Evolutionary conservation across 2,888 invertebrate species (phyloP), one percentile per base, ranked within the genome.

Genomic region (Lypha dubia): DNA sequence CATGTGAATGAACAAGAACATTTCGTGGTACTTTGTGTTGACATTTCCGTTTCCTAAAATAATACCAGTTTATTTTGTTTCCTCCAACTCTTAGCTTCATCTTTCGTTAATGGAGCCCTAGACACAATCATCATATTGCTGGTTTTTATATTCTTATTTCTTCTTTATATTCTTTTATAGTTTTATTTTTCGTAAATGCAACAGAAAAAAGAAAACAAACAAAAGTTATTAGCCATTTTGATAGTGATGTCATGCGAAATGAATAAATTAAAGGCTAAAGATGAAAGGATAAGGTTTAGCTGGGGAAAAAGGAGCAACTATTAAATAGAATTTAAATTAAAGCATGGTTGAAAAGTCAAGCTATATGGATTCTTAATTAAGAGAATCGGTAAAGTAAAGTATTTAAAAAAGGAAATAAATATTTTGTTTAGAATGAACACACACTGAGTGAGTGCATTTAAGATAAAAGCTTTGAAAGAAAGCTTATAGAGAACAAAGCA

Each of bases 261-360:
- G 84, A 76, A 84, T 84, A 80, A 84, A 84, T 84, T 84, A 84
- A 84, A 81, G 49, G 74, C 70, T 74, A 82, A 84, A 84, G 63
- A 82, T 77, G 58, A 76, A 82, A 76, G 62, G 56, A 71, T 75
- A 75, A 32, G 24, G 41, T 58, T 81, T 68, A 46, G 22, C 46
- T 79, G 38, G 35, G 22, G 20, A 9, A 79, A 53, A 68, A 62
- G 15, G 11, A 56, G 17, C 13, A 28, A 53, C 11, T 41, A 41
- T 15, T n/a, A 65, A 24, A 44, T 56, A 44, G 22, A 65, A n/a
- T 53, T 53, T 51, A 38, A 53, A 62, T 62, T 41, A 62, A 24
- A 62, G 44, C 20, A 74, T 51, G 67, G 17, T 67, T 76, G 46
- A 76, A 75, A 75, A 75, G 56, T 75, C 56, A 32, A 32, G 46